These are phyloP conservation scores for Atractosteus spatula DNA, from an alignment of 2,113 vertebrate species.

Conservation along the genomic window DNA sequence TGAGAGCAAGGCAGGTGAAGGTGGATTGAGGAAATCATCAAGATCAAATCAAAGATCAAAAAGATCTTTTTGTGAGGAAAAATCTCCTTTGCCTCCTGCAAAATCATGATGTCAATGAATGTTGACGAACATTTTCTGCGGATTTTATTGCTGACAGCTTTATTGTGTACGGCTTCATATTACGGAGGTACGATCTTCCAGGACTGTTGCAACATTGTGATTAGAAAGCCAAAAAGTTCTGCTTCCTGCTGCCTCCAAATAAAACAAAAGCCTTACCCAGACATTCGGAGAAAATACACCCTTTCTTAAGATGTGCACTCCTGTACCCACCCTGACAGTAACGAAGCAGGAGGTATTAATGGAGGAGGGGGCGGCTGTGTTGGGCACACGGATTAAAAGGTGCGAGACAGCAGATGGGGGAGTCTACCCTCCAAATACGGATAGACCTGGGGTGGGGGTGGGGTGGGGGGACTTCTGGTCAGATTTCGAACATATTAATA, in stretches of 20 bases:
- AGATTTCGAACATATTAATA: conserved; percentile 24
- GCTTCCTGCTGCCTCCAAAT: too few relatives aligned
- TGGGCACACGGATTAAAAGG: conserved; percentile 62
- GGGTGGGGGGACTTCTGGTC: conserved; percentile 31
- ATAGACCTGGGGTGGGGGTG: conserved; percentile 36
- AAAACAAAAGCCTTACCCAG: not conserved
- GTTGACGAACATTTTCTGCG: not conserved
- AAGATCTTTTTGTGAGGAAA: too few relatives aligned
- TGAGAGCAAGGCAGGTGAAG: too few relatives aligned
- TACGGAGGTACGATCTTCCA: conserved; percentile 8
- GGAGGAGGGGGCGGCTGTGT: conserved; percentile 18
- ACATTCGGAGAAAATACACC: conserved; percentile 6
- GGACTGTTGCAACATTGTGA: too few relatives aligned
- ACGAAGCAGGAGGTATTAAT: not conserved
- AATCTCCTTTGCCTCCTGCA: too few relatives aligned
- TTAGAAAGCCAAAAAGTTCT: too few relatives aligned
- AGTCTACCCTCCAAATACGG: conserved; percentile 55
- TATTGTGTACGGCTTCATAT: conserved; percentile 10
- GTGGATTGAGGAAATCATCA: too few relatives aligned
- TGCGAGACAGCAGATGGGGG: conserved; percentile 74
- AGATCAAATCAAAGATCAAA: too few relatives aligned
- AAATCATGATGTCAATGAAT: too few relatives aligned
- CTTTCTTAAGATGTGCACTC: not conserved
- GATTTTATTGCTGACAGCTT: not conserved
- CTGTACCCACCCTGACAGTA: not conserved